These are phyloP conservation scores for Taphrorychus bicolor DNA, from an alignment of 2,888 invertebrate species.

Conservation along the genomic window DNA sequence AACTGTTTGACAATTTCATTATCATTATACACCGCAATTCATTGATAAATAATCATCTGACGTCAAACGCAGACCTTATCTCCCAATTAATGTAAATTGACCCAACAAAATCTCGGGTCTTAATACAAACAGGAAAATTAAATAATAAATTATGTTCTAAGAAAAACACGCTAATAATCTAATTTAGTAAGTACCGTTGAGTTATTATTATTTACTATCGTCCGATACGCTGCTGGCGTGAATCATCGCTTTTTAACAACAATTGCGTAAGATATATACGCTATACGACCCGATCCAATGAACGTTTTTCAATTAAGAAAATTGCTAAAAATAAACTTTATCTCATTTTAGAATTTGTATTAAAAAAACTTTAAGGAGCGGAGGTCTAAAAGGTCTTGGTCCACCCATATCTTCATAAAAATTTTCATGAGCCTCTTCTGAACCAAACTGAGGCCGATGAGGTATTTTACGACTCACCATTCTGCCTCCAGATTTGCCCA, in stretches of 20 bases:
- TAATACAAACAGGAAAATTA: conserved; percentile 13
- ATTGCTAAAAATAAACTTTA: conserved; percentile 31
- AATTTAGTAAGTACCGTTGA: conserved; percentile 2
- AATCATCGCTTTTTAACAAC: conserved; percentile 31
- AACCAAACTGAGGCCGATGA: too few relatives aligned
- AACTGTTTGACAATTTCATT: conserved; percentile 15
- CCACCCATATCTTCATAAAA: too few relatives aligned
- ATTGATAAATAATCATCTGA: conserved; percentile 17
- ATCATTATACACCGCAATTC: conserved; percentile 4
- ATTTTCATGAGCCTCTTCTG: too few relatives aligned
- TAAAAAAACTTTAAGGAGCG: not conserved
- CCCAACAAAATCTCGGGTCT: not conserved
- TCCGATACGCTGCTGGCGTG: conserved; percentile 10
- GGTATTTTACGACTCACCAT: conserved; percentile 21
- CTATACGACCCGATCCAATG: conserved; percentile 5
- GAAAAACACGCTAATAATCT: conserved; percentile 9
- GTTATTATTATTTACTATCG: conserved; percentile 7
- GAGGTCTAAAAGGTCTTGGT: too few relatives aligned
- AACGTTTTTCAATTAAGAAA: conserved; percentile 22
- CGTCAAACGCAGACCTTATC: conserved; percentile 12
- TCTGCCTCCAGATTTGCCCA: conserved; percentile 23
- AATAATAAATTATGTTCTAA: too few relatives aligned
- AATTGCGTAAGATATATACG: conserved; percentile 37
- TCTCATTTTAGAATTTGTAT: conserved; percentile 12
- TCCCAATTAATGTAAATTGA: not conserved